Evolutionary conservation across 2,797 vertebrate species (phyloP), one percentile per base, ranked within the genome.

Genomic region (Luscinia megarhynchos): DNA sequence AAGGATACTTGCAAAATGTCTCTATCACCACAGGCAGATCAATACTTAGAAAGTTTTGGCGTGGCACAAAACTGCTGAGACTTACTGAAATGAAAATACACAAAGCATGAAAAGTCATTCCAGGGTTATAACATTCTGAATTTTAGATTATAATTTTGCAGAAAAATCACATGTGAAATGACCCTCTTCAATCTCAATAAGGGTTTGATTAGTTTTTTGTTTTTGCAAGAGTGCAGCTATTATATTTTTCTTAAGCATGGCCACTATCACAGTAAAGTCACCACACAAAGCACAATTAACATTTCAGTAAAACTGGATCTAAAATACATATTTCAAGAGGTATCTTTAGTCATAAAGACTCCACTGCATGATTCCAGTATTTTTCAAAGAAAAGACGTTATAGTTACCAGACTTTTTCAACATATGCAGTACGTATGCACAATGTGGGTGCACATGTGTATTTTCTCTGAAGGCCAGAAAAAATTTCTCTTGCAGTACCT

Each of bases 1-100:
- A 99, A 99, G 99, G 99, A 99, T 99, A 99, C 99, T 99, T 99
- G 98, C 99, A 99, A 97, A 99, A 99, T 10, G 99, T 99, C 95
- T 99, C 99, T 94, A 99, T 94, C 96, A 99, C 97, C 95, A 99
- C 98, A 69, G 99, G 99, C 75, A 99, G 97, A 76, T 99, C 98
- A 40, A 99, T 97, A 97, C 99, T 98, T 83, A 99, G 98, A 95
- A 99, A 99, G 64, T 97, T 97, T 75, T 99, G 98, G 89, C 99
- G 98, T 82, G 99, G 99, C 64, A 99, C 96, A 64, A 99, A 99
- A 98, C 99, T 99, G 96, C 99, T 99, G 91, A 99, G 98, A 94
- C 99, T 99, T 96, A 99, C 99, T 99, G 97, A 70, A 97, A 95
- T 11, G 43, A 96, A 97, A 95, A 94, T 24, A 55, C 45, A 94